Conservation (phyloP, 1,140 invertebrate genomes). For the Aphis craccivora region DNA sequence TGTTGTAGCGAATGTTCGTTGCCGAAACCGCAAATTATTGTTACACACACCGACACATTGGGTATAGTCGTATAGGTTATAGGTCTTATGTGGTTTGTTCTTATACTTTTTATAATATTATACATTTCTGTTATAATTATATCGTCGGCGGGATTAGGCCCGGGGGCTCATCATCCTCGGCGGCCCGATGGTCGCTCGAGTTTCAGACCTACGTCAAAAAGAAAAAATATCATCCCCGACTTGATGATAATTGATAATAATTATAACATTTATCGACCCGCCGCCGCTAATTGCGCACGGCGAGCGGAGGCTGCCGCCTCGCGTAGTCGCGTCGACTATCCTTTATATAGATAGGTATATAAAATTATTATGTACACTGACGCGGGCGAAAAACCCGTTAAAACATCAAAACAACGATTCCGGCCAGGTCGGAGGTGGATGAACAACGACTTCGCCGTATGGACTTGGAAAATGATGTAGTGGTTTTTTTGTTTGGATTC, state of each 20-base stretch:
- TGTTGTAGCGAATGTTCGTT: constrained; percentile 3
- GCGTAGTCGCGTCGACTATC: neutral
- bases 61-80: neutral
- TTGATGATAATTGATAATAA: constrained; percentile 57
- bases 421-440: neutral
- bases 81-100: no score
- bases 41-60: neutral
- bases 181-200: constrained; percentile 34
- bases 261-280: constrained; percentile 58
- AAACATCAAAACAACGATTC: neutral
- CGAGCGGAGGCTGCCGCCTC: neutral
- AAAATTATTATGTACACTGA: neutral
- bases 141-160: constrained; percentile 42
- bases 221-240: constrained; percentile 23
- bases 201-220: constrained; percentile 53
- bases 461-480: constrained; percentile 3
- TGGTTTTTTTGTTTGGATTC: neutral
- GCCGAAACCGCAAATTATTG: constrained; percentile 55
- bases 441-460: neutral
- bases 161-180: constrained; percentile 40
- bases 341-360: neutral
- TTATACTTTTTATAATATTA: neutral
- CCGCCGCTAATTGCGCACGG: constrained; percentile 34
- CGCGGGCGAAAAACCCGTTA: constrained; percentile 28
- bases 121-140: constrained; percentile 12